Evolutionary conservation across 2,888 invertebrate genomes (phyloP), one percentile per base, ranked within the genome.

Genomic region (Cephus pygmeus): DNA sequence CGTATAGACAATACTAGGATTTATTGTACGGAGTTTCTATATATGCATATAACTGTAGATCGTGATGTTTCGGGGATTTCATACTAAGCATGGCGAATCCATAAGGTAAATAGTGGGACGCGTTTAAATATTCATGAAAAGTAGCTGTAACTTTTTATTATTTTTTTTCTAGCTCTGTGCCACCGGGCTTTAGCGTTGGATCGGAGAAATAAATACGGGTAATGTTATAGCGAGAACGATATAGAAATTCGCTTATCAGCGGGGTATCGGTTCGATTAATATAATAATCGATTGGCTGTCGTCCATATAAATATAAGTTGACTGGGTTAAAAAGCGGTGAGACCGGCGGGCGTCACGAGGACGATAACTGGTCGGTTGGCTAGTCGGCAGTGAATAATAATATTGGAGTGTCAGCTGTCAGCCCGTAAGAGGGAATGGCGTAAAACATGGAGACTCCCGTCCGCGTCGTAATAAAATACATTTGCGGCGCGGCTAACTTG

Each of bases 371-470:
- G 56, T 56, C 56, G 56, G 56, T 56, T 23, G 56, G 79, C 79
- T 35, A 34, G 68, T 77, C 35, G 81, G 76, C 78, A 79, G 77
- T 79, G 79, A 81, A 82, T 81, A 82, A 81, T 81, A 81, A 81
- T 82, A 81, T 77, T 79, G 76, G 79, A 82, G 81, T 82, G 82
- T 82, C 82, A 82, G 82, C 81, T 82, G 82, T 82, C 82, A 80
- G 68, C 77, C 77, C 77, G 79, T 77, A 79, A 80, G 75, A 71
- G 75, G 80, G 78, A 79, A 80, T 76, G 79, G 76, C 76, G 80
- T 79, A 78, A 81, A 81, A 81, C 81, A 80, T 71, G 76, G 79
- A 79, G 77, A 78, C 79, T 80, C 78, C 69, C 81, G 81, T 82
- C 81, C 82, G 76, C 80, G 76, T 73, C 79, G 82, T 79, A 83